These are phyloP conservation scores for Acronicta alni DNA, from an alignment of 2,888 invertebrate species.

Conservation along the genomic window DNA sequence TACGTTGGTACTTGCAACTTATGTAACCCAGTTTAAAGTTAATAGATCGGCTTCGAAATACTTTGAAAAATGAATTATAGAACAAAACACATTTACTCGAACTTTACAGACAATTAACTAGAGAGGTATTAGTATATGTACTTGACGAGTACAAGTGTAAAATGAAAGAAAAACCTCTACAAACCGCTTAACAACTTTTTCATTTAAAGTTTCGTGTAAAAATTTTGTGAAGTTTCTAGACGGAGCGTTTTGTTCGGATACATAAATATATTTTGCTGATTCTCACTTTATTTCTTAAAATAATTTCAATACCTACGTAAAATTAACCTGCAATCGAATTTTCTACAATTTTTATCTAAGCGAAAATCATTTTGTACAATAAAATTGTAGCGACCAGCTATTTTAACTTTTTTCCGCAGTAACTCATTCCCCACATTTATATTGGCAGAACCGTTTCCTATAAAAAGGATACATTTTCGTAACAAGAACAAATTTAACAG, in stretches of 20 bases:
- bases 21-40: constrained; percentile 40
- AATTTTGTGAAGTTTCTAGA: constrained; percentile 48
- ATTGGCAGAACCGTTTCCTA: background rate
- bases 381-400: too few species aligned
- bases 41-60: constrained; percentile 24
- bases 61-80: constrained; percentile 49
- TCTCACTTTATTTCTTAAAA: constrained; percentile 9
- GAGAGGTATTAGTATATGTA: constrained; percentile 37
- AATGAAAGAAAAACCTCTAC: constrained; percentile 32
- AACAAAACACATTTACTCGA: constrained; percentile 50
- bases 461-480: constrained; percentile 31
- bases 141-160: constrained; percentile 43
- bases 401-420: too few species aligned
- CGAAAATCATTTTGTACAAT: too few species aligned
- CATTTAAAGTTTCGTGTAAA: constrained; percentile 53
- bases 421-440: constrained; percentile 11
- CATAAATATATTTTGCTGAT: constrained; percentile 15
- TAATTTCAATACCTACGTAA: too few species aligned
- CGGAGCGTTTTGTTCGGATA: constrained; percentile 27
- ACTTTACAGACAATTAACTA: constrained; percentile 53
- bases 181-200: constrained; percentile 50
- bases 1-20: constrained; percentile 24
- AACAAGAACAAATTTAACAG: constrained; percentile 35
- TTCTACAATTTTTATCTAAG: too few species aligned
- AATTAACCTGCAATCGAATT: background rate